Evolutionary conservation across 2,113 vertebrate genomes (phyloP), one percentile per base, ranked within the genome.

Genomic region (Erpornis zantholeuca): DNA sequence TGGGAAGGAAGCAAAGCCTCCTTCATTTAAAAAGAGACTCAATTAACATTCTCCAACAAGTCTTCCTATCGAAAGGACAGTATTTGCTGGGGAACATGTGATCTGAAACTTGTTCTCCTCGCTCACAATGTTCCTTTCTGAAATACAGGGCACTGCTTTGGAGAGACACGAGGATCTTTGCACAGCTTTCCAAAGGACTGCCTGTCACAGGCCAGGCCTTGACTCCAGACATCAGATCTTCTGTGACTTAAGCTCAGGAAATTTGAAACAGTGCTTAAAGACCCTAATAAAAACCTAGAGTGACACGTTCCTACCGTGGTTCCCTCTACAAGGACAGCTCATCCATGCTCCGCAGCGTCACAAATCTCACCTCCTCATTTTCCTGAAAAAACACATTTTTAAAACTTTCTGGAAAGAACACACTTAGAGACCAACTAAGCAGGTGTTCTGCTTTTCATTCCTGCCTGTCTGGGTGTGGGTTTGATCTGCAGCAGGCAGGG

Each of bases 1-100:
- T 93, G 92, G 81, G 94, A 91, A 95, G 92, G 92, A 97, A 94
- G 94, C 93, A 96, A 93, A 97, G 95, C 27, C 88, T 96, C 87
- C 84, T 89, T 80, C 66, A 66, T 92, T 94, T 91, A 65, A 90
- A 96, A 96, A 93, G 68, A 57, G 60, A 63, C 93, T 93, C 86
- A 95, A 94, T 94, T 95, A 88, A 96, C 90, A 93, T 96, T 96
- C 96, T 92, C 94, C 82, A 68, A 78, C 84, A 65, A 97, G 60
- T 69, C 81, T 94, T 91, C 91, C 93, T 88, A 88, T 20, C 69
- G n/a, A 96, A 94, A 85, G 95, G 3, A 71, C 82, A 86, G 88
- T 14, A 61, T 69, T 94, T 86, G 85, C 85, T 65, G 82, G 56
- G 59, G 76, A 75, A 87, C 79, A 85, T 66, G 93, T 83, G 88